Base-by-base conservation (phyloP, 2,113 vertebrate genomes). In the Proteles cristata region DNA sequence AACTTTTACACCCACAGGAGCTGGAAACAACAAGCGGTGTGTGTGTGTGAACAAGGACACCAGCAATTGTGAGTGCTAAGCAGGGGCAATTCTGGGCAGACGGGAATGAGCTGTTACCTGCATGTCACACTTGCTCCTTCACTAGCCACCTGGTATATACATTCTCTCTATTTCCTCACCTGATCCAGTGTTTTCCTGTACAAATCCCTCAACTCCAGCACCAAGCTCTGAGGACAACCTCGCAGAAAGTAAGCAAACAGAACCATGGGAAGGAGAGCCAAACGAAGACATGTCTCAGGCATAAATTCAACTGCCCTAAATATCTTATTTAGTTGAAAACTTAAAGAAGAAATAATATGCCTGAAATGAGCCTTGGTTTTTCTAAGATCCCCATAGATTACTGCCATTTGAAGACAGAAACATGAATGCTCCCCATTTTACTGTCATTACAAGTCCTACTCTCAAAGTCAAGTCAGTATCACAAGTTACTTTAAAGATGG, bases 91-190 rank as follows among this genome's bases (percentile, higher is more conserved):
- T 5, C 9, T 0, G 3, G 58, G 35, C 3, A 73, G 74, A 74
- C 16, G 0, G 2, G 25, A 65, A 39, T 0, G 2, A 79, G 55
- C 8, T 33, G 26, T 82, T 11, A 58, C 17, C 50, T 25, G 11
- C 4, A 31, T 0, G 4, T 48, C 74, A 80, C 73, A 61, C 9
- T 23, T 0, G 10, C 33, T 15, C 23, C 4, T 43, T 43, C 17
- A 2, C 55, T 55, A 55, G 58, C 7, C 26, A 61, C 33, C 12
- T 0, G 11, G n/a, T 33, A 45, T 50, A 79, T 43, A 73, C 5
- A 35, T 2, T 21, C 12, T 17, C 65, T 85, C 45, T 58, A 2
- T 88, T 33, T 94, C 45, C 71, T 43, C 39, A 48, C 10, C 33
- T 48, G 26, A 73, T 45, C 16, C 19, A 43, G 0, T 7, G 16